Evolutionary conservation across 2,797 vertebrate species (phyloP).

Genomic region (Tapirus indicus): DNA sequence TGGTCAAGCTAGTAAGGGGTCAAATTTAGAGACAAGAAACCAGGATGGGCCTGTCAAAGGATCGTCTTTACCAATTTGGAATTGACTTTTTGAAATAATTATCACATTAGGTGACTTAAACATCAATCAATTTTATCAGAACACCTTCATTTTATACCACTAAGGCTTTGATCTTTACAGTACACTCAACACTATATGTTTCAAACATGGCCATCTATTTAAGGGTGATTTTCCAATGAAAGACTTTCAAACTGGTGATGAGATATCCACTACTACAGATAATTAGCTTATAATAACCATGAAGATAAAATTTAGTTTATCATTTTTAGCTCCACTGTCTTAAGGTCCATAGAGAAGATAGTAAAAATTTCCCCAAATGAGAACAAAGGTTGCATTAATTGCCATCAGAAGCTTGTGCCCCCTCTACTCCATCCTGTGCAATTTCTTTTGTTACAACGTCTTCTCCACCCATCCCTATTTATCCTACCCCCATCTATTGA

Average conservation of each 20-base stretch:
- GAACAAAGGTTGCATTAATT: neutral
- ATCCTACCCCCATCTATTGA: neutral
- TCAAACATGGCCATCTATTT: neutral
- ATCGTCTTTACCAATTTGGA: neutral
- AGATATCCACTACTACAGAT: neutral
- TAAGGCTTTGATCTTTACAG: neutral
- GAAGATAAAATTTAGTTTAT: neutral
- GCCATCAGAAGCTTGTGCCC: neutral
- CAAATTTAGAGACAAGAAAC: neutral
- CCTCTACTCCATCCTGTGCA: neutral
- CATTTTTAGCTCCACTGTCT: neutral
- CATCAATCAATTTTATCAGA: neutral
- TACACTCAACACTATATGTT: neutral
- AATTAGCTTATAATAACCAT: neutral
- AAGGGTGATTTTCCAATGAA: neutral
- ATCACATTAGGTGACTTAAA: neutral
- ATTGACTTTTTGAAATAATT: neutral
- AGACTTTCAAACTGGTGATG: neutral
- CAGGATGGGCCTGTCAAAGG: neutral
- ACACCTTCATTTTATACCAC: neutral
- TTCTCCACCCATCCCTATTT: neutral
- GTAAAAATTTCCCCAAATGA: neutral
- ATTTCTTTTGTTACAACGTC: neutral
- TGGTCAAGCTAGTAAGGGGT: neutral
- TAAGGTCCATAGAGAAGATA: neutral